Evolutionary conservation across 1,140 invertebrate genomes (phyloP), one percentile per base, ranked within the genome.

Genomic region (Anoplophora glabripennis): DNA sequence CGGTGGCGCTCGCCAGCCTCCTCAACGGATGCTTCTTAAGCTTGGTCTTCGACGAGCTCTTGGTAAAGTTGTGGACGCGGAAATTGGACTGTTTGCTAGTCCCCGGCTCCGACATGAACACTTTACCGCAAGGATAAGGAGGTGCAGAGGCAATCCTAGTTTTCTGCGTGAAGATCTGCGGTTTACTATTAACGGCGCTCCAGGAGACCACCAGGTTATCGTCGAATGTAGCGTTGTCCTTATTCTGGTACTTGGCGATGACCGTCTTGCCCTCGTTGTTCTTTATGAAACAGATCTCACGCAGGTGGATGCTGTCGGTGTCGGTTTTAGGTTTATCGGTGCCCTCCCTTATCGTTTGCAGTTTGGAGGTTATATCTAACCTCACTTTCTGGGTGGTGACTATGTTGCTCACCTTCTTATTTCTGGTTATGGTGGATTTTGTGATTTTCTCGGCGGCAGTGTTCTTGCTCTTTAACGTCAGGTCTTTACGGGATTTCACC

Each of bases 271-370:
- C 70, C 15, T 65, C 61, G 10, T 41, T 60, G 34, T 62, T 64
- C 57, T 72, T 72, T n/a, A 72, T 65, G 47, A 72, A 72, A 47
- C 70, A 71, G 34, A 72, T 72, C 52, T 74, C 72, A 12, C 61
- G 56, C 12, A 72, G 42, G 49, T 69, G 66, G 14, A 47, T 7
- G 61, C 56, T 34, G 35, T 59, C 18, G 36, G 2, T 40, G 60
- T 54, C 18, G 47, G 18, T 8, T 15, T 28, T 46, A 61, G 53
- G 21, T 15, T 55, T 7, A 21, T 35, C 9, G 41, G 10, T 40
- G 37, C 12, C 0, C 33, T 17, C 11, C 37, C 12, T 35, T 33
- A 21, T 46, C 37, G 33, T 48, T 34, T 48, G 21, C 36, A 44
- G 42, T 36, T 48, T 53, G 46, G 14, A 55, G 42, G 57, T 35